Base-by-base conservation (phyloP, 1,140 invertebrate species). In the Ceratina japonica region DNA sequence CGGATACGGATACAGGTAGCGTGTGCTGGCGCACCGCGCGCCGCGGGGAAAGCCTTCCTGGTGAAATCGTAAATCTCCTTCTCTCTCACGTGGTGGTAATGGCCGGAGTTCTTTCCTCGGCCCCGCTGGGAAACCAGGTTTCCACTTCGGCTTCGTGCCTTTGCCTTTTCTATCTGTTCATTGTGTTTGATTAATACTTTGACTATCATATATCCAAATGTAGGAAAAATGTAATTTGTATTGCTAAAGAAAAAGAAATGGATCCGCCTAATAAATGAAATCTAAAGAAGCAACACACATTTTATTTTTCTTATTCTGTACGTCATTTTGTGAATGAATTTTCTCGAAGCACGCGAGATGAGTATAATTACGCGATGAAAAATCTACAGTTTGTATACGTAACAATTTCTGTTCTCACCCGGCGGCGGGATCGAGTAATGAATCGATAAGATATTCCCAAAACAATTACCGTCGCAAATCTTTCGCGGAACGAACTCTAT, bases 11-110 rank as follows among this genome's bases (percentile, higher is more conserved):
- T 44, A 44, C 37, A 44, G 37, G 51, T 77, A 31, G 72, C 79
- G 65, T 75, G 51, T 44, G 37, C 37, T 44, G 37, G 37, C 37
- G 7, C 37, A 7, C 5, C 37, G 54, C 49, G 71, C 49, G 56
- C 20, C 73, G 63, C 65, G 72, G 66, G 78, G 76, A 81, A 81
- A 74, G 76, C 78, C 69, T 76, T 83, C 65, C 52, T 54, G 75
- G 78, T 81, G 82, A 81, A 86, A 87, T 87, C 84, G 73, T 86
- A 86, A 87, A 86, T 87, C 86, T 82, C 58, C 18, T 82, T 54
- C 24, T 20, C 51, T 56, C 10, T 22, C 27, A 49, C 16, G 27
- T 37, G n/a, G 27, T 37, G n/a, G 65, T 77, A 70, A 66, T 78
- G 80, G 71, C 31, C 59, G 56, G 51, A n/a, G 24, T 44, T 20